Conservation (phyloP, 2,888 invertebrate species). For the Athalia rosae region DNA sequence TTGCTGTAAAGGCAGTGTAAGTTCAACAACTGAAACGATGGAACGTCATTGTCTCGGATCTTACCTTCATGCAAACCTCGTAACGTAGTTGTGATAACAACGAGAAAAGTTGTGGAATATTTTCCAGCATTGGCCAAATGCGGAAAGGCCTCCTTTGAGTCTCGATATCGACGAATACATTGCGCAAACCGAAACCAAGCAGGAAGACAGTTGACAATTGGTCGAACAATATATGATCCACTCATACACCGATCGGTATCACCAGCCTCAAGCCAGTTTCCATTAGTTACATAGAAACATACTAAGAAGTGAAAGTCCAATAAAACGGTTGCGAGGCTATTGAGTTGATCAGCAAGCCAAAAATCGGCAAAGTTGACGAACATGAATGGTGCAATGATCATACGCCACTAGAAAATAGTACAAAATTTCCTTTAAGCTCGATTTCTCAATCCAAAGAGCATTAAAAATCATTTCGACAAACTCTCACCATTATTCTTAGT, state of each 20-base stretch:
- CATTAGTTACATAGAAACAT: constrained; percentile 92
- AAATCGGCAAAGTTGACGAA: constrained; percentile 98
- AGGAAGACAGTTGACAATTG: constrained; percentile 93
- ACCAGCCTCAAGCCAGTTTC: constrained; percentile 81
- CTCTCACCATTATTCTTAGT: constrained; percentile 88
- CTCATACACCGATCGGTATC: constrained; percentile 82
- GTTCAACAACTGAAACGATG: neutral
- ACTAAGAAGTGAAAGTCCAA: constrained; percentile 95
- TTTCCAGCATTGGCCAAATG: constrained; percentile 99
- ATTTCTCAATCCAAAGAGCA: too few species aligned
- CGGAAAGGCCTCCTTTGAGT: constrained; percentile 94
- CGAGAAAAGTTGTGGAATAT: constrained; percentile 97
- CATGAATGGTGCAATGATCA: constrained; percentile 92
- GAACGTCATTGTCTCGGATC: constrained; percentile 42
- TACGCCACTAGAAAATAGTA: constrained; percentile 80
- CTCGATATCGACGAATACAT: constrained; percentile 95
- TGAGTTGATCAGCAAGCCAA: constrained; percentile 99
- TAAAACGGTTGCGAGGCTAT: constrained; percentile 92
- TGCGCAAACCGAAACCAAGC: constrained; percentile 99
- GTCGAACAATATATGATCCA: constrained; percentile 85
- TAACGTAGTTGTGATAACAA: constrained; percentile 89
- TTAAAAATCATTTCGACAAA: constrained; percentile 24
- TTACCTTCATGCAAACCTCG: constrained; percentile 80
- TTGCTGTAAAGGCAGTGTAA: neutral
- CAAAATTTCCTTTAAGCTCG: constrained; percentile 3